Base-by-base conservation (phyloP, 2,888 invertebrate species). In the Eremobia ochroleuca region DNA sequence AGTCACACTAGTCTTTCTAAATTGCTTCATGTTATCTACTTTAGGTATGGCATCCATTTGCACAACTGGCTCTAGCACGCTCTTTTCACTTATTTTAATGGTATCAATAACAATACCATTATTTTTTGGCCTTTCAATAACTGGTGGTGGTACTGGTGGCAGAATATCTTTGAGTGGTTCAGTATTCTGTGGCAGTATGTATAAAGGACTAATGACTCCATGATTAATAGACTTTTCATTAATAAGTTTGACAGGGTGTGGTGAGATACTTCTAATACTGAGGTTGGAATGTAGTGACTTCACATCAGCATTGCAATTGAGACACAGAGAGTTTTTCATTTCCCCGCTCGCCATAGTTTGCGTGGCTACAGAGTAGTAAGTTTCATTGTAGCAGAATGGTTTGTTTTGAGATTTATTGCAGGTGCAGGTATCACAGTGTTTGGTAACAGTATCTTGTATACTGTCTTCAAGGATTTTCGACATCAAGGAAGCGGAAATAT, bases 401-500 rank as follows among this genome's bases (percentile, higher is more conserved):
- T 97, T 97, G 71, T 92, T 95, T 85, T 97, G 96, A 11, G 95
- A 90, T 94, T 98, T 95, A 74, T 97, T 97, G 93, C 98, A 98
- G 64, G 98, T 98, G 90, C 98, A 98, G 3, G 98, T 98, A 90
- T 98, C 98, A 94, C 98, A 98, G 92, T 98, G 98, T 93, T 98
- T 98, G 3, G 98, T 97, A 72, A 98, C 97, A 75, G 98, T 98
- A 85, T 99, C 98, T 80, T 98, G 98, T 88, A 99, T 98, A 80
- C 98, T 97, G 91, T 99, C 99, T 94, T 99, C 98, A 49, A 99
- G 97, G 82, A 99, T 98, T 97, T 99, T 99, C 4, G 99, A 99
- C 98, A 99, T 98, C 72, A 99, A 98, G 18, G 99, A 98, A 40
- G 99, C 99, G 6, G 99, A 99, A 25, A 98, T 97, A 90, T 98